These are phyloP conservation scores for Heteromurus nitidus DNA, from an alignment of 2,888 invertebrate genomes.

Conservation along the genomic window DNA sequence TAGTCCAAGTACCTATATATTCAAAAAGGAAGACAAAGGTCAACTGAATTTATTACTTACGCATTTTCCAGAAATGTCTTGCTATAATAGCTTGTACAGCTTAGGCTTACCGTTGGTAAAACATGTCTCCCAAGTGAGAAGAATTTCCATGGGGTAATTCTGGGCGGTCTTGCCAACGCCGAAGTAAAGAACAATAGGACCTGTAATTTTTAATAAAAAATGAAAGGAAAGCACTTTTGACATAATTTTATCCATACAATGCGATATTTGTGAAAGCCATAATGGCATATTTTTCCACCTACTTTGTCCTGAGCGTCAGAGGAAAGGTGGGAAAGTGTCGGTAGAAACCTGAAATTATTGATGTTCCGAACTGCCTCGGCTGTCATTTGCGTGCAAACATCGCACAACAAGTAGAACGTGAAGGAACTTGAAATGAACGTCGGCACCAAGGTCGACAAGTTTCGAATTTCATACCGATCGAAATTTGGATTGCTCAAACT, in stretches of 20 bases:
- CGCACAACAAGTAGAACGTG: constrained; percentile 25
- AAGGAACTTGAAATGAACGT: neutral
- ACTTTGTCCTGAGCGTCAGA: neutral
- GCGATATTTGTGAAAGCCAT: neutral
- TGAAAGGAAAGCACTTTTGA: neutral
- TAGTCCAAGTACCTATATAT: neutral
- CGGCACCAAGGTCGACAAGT: neutral
- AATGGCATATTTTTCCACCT: constrained; percentile 2
- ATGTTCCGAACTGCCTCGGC: constrained; percentile 25
- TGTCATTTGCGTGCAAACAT: neutral
- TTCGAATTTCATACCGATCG: neutral
- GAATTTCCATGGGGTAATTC: constrained; percentile 21
- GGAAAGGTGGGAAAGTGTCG: too few species aligned
- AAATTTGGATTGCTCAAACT: neutral
- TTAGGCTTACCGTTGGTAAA: constrained; percentile 6
- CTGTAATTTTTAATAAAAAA: neutral
- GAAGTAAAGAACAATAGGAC: constrained; percentile 11
- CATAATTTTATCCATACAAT: neutral
- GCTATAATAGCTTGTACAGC: neutral
- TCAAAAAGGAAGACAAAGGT: neutral
- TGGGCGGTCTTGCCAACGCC: constrained; percentile 11
- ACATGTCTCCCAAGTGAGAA: constrained; percentile 13
- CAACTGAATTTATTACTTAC: neutral
- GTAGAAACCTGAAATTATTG: too few species aligned
- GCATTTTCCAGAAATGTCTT: neutral